phyloP scores from a whole-genome alignment of 2,113 vertebrate species.

The Cyanistes caeruleus region DNA sequence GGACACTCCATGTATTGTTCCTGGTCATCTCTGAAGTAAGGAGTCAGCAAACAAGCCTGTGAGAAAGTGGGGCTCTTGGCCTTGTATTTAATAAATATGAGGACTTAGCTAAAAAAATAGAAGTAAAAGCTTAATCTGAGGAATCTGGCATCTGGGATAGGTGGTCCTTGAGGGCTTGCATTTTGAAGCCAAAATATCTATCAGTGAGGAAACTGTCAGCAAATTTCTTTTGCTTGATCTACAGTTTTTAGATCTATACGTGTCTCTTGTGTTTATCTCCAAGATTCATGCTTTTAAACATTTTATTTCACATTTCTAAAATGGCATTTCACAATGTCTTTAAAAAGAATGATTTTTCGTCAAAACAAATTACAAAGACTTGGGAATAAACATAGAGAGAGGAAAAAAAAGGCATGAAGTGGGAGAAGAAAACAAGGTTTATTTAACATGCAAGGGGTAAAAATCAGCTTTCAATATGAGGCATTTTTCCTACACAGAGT shows the following conservation, averaged over 20 bases:
- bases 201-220: not conserved
- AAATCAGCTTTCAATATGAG: not conserved
- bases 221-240: not conserved
- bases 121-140: not conserved
- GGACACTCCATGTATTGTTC: not conserved
- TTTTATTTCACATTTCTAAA: conserved; percentile 12
- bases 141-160: not conserved
- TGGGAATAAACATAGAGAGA: not conserved
- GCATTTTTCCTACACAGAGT: not conserved
- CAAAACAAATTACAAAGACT: not conserved
- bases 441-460: not conserved
- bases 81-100: not conserved
- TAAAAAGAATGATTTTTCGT: conserved; percentile 8
- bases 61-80: not conserved
- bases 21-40: not conserved
- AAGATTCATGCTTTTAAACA: not conserved
- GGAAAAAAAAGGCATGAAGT: not conserved
- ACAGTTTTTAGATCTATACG: not conserved
- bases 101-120: not conserved
- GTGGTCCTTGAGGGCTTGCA: not conserved
- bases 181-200: not conserved
- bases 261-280: not conserved
- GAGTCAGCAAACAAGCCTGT: not conserved
- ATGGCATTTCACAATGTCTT: not conserved
- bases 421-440: not conserved